Base-by-base conservation (phyloP, 2,797 vertebrate genomes). In the Megalops cyprinoides region DNA sequence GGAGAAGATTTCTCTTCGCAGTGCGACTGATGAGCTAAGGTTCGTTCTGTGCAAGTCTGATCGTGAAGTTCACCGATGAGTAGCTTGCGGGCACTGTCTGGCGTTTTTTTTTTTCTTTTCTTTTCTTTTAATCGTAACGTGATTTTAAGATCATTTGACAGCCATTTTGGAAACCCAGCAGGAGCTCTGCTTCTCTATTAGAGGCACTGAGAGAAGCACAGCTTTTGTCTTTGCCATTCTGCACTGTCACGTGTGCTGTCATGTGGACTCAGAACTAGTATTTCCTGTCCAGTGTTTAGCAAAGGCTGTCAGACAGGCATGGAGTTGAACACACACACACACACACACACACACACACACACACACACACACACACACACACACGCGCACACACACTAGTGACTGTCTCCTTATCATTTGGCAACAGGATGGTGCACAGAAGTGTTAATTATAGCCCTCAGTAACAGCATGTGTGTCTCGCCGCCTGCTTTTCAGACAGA, bases 261-360 rank as follows among this genome's bases (percentile, higher is more conserved):
- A 15, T 49, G 31, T 25, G 28, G 48, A 65, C 20, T 18, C 49
- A 49, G 74, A 83, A 85, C 85, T 44, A 7, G 84, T 84, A 46
- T 82, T 77, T 82, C 84, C 78, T 80, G 82, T 83, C 77, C 80
- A 34, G 55, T 80, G 77, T 42, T 79, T 79, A 55, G 6, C 31
- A 4, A 49, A 44, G 39, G 53, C 67, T 3, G 20, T 44, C 44
- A 44, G 28, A 4, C 39, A 46, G 18, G 20, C 18, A 42, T 25
- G 14, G 37, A 23, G 37, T 37, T 25, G 31, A n/a, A n/a, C n/a
- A n/a, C 31, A 31, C 8, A 75, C 8, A 75, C 74, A 31, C 71
- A 44, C 71, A n/a, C 20, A 74, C 44, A 48, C n/a, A 18, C n/a
- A 34, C 12, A 73, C 12, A 31, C n/a, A 51, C n/a, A 48, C 44